phyloP scores from a whole-genome alignment of 2,888 invertebrate genomes.

The Litoditis marina region DNA sequence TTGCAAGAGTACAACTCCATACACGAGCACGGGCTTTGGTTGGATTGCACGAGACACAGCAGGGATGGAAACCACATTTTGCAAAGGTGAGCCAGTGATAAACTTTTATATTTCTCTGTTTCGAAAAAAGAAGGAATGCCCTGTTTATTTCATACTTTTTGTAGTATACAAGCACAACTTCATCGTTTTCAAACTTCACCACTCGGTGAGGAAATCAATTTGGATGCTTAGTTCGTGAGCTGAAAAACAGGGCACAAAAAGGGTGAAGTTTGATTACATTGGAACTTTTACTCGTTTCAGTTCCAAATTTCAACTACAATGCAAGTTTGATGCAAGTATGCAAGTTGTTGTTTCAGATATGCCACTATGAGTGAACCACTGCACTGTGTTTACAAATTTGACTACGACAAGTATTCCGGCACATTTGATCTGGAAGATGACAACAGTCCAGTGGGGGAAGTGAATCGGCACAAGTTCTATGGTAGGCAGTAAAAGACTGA shows the following conservation, averaged over 20 bases:
- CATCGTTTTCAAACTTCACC: no score
- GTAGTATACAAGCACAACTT: no score
- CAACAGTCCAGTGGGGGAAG: conserved; percentile 60
- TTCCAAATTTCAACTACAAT: no score
- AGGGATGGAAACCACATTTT: conserved; percentile 57
- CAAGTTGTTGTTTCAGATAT: conserved; percentile 53
- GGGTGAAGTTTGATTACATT: no score
- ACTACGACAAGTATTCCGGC: conserved; percentile 61
- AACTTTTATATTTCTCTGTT: no score
- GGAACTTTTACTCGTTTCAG: no score
- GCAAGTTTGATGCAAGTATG: no score
- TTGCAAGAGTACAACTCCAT: conserved; percentile 59
- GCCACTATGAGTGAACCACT: conserved; percentile 57
- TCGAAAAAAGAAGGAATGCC: no score
- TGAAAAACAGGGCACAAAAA: no score
- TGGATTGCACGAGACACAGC: conserved; percentile 58
- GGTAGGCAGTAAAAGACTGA: conserved; percentile 35
- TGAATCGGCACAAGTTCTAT: conserved; percentile 60
- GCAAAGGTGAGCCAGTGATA: conserved; percentile 38
- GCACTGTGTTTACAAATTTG: conserved; percentile 61
- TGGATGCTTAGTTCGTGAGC: no score
- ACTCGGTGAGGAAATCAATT: no score
- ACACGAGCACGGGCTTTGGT: conserved; percentile 60
- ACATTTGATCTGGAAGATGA: conserved; percentile 60
- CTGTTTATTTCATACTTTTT: no score